Evolutionary conservation across 2,888 invertebrate genomes (phyloP), one percentile per base, ranked within the genome.

Genomic region (Ischnus inquisitorius): DNA sequence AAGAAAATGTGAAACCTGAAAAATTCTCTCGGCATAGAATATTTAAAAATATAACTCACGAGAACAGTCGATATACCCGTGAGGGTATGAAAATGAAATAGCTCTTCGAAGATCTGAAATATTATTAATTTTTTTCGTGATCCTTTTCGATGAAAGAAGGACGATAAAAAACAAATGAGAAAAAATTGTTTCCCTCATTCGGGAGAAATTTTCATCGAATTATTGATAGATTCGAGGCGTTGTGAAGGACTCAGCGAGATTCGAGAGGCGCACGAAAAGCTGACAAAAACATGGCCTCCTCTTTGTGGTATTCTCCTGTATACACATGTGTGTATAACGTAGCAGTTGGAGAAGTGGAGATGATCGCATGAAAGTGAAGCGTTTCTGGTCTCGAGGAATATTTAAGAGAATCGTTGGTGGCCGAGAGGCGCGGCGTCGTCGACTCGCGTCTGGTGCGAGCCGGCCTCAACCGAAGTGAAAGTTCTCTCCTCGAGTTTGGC

Each of bases 391-490:
- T 77, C 82, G 83, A 86, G 80, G 88, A 89, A 90, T 90, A 90
- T 90, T 90, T 90, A 90, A 89, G 88, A 87, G 86, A 83, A 80
- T 84, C 57, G 83, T 67, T 71, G 79, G 67, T 48, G 57, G 62
- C 14, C 57, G 69, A 57, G 69, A 57, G 68, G 71, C 76, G 71
- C 57, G 72, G 62, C 43, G 65, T 28, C 41, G 54, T 22, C 39
- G 79, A 46, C 57, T 46, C 62, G 72, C 79, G 74, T 68, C 64
- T 72, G 25, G 25, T 75, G 69, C 68, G 82, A 85, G 85, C 60
- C 88, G 90, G 90, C 89, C 89, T 90, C 89, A 90, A 85, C 88
- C 34, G 81, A 90, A 91, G 91, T 91, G 91, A 91, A 91, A 91
- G 91, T 91, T 91, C 54, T 48, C 87, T 85, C 83, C 68, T 79